Evolutionary conservation across 1,140 invertebrate species (phyloP).

Genomic region (Drosophila setifemur): DNA sequence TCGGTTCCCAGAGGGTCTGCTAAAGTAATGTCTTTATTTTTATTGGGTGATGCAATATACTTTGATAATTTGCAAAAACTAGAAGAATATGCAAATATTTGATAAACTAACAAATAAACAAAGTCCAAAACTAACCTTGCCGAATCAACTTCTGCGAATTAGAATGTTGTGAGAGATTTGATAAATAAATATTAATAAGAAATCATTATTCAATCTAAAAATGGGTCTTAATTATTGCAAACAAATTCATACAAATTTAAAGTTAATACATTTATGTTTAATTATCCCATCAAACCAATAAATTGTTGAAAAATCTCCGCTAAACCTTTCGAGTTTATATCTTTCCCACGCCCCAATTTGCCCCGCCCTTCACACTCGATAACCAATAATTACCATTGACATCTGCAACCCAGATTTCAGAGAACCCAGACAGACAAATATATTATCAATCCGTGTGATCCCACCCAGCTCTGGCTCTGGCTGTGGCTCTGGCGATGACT

Average conservation of each 20-base stretch:
- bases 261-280: too few relatives aligned
- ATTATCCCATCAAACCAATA: too few relatives aligned
- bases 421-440: slow-evolving; percentile 45
- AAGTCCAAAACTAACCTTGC: too few relatives aligned
- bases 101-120: too few relatives aligned
- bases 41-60: slow-evolving; percentile 34
- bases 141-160: too few relatives aligned
- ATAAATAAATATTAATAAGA: too few relatives aligned
- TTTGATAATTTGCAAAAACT: slow-evolving; percentile 2
- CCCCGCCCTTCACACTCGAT: not conserved
- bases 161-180: too few relatives aligned
- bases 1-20: slow-evolving; percentile 5
- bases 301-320: too few relatives aligned
- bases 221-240: too few relatives aligned
- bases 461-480: slow-evolving; percentile 5
- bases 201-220: too few relatives aligned
- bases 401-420: slow-evolving; percentile 44
- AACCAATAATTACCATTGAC: slow-evolving; percentile 24
- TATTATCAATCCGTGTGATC: slow-evolving; percentile 19
- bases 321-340: not conserved
- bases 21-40: slow-evolving; percentile 15
- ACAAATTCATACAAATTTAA: too few relatives aligned
- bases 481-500: slow-evolving; percentile 8
- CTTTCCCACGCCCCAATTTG: not conserved
- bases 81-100: too few relatives aligned